Conservation (phyloP, 1,140 invertebrate genomes). For the Drosophila novamexicana region DNA sequence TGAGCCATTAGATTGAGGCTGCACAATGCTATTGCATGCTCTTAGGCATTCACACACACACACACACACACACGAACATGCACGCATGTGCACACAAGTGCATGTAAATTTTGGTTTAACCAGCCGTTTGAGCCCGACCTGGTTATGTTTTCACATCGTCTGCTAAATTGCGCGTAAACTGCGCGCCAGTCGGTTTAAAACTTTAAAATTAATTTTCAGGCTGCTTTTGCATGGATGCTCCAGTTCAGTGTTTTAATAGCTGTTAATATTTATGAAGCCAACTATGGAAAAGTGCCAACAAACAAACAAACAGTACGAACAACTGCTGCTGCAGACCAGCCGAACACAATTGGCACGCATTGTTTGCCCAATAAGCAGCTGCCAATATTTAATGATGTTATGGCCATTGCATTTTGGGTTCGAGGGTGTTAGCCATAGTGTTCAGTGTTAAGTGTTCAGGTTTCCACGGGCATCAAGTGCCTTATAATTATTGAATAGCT, state of each 20-base stretch:
- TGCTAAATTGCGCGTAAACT: slow-evolving; percentile 64
- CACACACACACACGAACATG: slow-evolving; percentile 9
- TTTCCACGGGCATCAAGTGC: slow-evolving; percentile 43
- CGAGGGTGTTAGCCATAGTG: slow-evolving; percentile 6
- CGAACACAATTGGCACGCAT: slow-evolving; percentile 37
- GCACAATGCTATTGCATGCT: slow-evolving; percentile 22
- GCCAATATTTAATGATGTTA: slow-evolving; percentile 69
- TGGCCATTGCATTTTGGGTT: slow-evolving; percentile 38
- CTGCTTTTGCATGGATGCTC: slow-evolving; percentile 27
- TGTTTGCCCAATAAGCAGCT: slow-evolving; percentile 31
- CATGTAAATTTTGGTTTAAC: slow-evolving; percentile 23
- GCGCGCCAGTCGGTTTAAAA: slow-evolving; percentile 64
- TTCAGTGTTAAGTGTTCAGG: slow-evolving; percentile 8
- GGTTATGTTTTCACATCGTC: slow-evolving; percentile 20
- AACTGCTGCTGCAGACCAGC: neutral
- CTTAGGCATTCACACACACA: slow-evolving; percentile 6
- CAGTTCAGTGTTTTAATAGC: slow-evolving; percentile 62
- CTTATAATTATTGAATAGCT: slow-evolving; percentile 63
- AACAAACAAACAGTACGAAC: slow-evolving; percentile 51
- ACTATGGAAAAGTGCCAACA: slow-evolving; percentile 60
- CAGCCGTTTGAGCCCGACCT: slow-evolving; percentile 3
- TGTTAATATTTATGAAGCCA: slow-evolving; percentile 78
- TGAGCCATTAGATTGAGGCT: slow-evolving; percentile 68
- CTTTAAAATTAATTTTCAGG: slow-evolving; percentile 71
- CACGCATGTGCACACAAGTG: neutral